A percentile compares a stretch with the other conserved stretches of the same genome.
phyloP scores from a whole-genome alignment of 2,113 vertebrate species.

The Thinocorus orbignyianus region DNA sequence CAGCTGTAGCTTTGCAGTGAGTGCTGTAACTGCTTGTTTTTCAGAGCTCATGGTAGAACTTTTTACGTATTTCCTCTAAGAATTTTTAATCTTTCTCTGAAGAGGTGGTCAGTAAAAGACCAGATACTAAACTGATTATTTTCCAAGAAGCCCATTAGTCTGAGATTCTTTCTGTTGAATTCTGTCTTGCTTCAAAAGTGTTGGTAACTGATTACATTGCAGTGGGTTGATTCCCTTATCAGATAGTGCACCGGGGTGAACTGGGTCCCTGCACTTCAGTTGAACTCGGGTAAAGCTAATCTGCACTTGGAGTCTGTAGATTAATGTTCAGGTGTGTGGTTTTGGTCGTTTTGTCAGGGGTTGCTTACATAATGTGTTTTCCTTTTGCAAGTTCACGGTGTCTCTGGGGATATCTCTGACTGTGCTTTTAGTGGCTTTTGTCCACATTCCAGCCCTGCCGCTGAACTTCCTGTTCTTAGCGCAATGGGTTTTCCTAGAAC shows the following conservation, averaged over 20 bases:
- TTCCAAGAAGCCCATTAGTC: not conserved
- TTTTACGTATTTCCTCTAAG: not conserved
- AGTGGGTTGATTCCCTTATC: not conserved
- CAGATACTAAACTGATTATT: not conserved
- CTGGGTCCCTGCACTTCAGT: not conserved
- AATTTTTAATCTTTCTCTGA: not conserved
- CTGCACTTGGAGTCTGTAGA: not conserved
- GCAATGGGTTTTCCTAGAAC: constrained; percentile 70
- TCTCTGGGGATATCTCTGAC: constrained; percentile 49
- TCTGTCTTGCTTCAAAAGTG: not conserved
- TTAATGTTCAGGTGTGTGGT: constrained; percentile 48
- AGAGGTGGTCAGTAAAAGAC: not conserved
- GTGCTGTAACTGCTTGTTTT: not conserved
- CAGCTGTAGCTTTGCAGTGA: not conserved
- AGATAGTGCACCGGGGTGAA: not conserved
- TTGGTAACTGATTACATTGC: not conserved
- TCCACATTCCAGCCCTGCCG: constrained; percentile 58
- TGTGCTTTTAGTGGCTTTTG: constrained; percentile 32
- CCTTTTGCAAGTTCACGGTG: constrained; percentile 19
- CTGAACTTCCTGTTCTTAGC: constrained; percentile 71
- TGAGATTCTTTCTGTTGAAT: not conserved
- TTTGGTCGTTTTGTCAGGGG: not conserved
- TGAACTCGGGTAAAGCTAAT: not conserved
- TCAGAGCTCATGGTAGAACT: not conserved
- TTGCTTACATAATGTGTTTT: constrained; percentile 26